Conservation (phyloP, 2,797 vertebrate genomes). For the Sebastes cheni region DNA sequence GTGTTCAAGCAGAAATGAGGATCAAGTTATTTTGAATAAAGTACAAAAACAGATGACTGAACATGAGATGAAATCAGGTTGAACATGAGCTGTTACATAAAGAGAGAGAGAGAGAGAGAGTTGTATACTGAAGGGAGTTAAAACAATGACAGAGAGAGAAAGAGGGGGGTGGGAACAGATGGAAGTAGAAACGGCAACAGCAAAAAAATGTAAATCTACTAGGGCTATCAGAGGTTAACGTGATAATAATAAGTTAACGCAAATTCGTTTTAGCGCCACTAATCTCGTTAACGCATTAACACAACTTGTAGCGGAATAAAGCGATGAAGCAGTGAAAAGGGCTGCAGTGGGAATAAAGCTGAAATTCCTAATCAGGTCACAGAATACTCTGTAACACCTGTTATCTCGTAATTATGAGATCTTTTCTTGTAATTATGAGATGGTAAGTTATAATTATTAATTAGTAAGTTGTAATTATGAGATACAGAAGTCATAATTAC, state of each 20-base stretch:
- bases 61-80: background rate
- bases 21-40: background rate
- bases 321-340: background rate
- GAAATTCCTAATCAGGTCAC: background rate
- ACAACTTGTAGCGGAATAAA: no score
- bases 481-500: background rate
- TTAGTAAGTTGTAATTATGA: background rate
- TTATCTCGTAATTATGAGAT: background rate
- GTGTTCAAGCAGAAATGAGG: background rate
- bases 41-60: background rate
- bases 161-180: background rate
- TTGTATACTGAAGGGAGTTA: background rate
- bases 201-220: background rate
- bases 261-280: no score
- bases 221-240: no score
- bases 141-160: background rate
- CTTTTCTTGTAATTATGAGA: background rate
- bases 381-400: background rate
- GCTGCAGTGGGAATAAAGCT: background rate
- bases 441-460: background rate
- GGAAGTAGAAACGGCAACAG: background rate
- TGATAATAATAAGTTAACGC: no score
- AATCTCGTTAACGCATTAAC: no score
- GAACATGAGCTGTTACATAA: slow-evolving; percentile 9
- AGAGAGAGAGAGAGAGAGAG: background rate